phyloP scores from a whole-genome alignment of 2,888 invertebrate species.

The Caenorhabditis sp. region DNA sequence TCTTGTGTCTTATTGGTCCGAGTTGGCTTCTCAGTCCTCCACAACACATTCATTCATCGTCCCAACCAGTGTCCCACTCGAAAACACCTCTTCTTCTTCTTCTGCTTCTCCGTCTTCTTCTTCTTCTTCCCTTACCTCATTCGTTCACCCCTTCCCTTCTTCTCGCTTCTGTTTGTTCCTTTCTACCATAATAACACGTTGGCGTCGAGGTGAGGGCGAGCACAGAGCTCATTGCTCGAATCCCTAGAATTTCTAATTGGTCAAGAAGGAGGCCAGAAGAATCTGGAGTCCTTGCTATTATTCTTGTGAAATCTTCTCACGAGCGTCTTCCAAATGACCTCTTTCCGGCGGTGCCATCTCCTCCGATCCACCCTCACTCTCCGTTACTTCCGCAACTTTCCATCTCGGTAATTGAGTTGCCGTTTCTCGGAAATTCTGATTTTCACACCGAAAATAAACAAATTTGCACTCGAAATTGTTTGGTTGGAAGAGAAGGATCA shows the following conservation, averaged over 20 bases:
- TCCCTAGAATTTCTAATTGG: slow-evolving; percentile 36
- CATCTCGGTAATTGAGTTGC: slow-evolving; percentile 18
- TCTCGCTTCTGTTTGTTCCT: neutral
- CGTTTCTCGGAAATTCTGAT: slow-evolving; percentile 16
- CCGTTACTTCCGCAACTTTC: neutral
- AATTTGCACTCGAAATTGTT: neutral
- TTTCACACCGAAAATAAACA: neutral
- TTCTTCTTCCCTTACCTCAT: too few species aligned
- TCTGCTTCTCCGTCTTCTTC: too few species aligned
- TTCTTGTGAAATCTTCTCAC: neutral
- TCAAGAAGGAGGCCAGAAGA: too few species aligned
- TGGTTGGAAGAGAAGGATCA: neutral
- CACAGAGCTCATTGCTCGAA: neutral
- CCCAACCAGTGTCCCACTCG: slow-evolving; percentile 2
- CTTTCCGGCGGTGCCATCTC: slow-evolving; percentile 6
- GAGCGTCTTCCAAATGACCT: slow-evolving; percentile 9
- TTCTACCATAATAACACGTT: neutral
- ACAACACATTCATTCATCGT: neutral
- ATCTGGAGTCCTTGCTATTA: too few species aligned
- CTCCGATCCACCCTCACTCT: slow-evolving; percentile 41
- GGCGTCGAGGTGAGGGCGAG: neutral
- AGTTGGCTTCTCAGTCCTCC: neutral
- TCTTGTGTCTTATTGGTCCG: neutral
- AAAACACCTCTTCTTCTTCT: slow-evolving; percentile 9
- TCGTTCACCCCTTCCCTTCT: too few species aligned